These are phyloP conservation scores for Meloidogyne chitwoodi DNA, from an alignment of 1,140 invertebrate genomes.

Conservation along the genomic window DNA sequence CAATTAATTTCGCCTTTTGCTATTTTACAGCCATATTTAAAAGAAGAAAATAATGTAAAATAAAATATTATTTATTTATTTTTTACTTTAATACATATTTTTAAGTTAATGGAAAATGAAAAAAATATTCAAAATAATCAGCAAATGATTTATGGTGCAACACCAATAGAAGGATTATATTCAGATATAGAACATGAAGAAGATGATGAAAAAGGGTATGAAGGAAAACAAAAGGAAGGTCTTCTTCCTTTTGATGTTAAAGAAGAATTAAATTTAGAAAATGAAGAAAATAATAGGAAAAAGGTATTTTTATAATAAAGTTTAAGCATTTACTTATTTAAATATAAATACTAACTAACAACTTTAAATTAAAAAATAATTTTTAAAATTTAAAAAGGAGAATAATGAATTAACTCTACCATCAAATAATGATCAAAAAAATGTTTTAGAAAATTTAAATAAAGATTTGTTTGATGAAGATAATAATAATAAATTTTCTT, in stretches of 20 bases:
- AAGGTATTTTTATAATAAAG: neutral
- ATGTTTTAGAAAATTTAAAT: neutral
- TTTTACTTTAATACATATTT: neutral
- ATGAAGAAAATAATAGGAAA: neutral
- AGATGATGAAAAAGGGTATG: neutral
- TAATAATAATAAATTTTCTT: neutral
- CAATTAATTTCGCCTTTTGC: neutral
- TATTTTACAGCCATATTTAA: neutral
- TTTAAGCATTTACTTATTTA: too few relatives aligned
- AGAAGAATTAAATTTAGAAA: neutral
- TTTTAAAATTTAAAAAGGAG: neutral
- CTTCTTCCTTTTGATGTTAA: neutral
- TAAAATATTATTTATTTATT: neutral
- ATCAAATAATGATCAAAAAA: neutral
- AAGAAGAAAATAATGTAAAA: neutral
- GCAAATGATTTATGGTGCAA: neutral
- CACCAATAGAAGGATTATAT: neutral
- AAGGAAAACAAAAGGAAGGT: neutral
- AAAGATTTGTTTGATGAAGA: neutral
- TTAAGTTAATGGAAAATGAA: neutral
- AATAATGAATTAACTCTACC: neutral
- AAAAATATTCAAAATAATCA: neutral
- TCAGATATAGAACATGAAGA: neutral
- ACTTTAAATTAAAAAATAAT: neutral
- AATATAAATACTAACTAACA: too few relatives aligned